Conservation (phyloP, 1,140 invertebrate genomes). For the Micrasema minimum region DNA sequence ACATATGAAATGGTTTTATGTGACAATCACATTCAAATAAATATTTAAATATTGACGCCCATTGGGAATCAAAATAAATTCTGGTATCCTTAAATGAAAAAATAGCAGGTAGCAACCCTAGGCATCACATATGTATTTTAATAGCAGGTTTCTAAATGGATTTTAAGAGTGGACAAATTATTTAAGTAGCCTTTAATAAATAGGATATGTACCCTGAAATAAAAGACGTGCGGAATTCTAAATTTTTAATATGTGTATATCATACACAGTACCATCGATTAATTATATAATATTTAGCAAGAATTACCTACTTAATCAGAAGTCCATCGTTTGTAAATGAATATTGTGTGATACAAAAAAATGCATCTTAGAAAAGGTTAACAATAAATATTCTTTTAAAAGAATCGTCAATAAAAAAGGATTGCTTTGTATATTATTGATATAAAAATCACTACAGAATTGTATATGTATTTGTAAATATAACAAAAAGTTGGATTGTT, state of each 20-base stretch:
- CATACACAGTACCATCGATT: conserved; percentile 53
- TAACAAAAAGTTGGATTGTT: conserved; percentile 28
- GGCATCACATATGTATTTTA: too few species aligned
- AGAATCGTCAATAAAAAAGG: conserved; percentile 10
- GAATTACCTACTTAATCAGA: conserved; percentile 50
- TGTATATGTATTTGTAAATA: conserved; percentile 16
- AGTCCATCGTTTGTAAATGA: conserved; percentile 29
- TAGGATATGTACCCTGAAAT: too few species aligned
- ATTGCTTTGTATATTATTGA: conserved; percentile 17
- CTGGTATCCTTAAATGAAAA: too few species aligned
- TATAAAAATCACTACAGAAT: conserved; percentile 24
- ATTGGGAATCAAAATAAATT: too few species aligned
- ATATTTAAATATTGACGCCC: too few species aligned
- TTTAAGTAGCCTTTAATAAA: too few species aligned
- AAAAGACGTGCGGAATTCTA: conserved; percentile 46
- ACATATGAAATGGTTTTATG: too few species aligned
- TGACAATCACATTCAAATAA: too few species aligned
- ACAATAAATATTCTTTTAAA: conserved; percentile 19
- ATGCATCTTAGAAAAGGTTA: conserved; percentile 18
- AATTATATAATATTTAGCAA: conserved; percentile 51
- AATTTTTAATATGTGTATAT: conserved; percentile 52
- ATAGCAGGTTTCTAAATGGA: too few species aligned
- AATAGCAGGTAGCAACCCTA: too few species aligned
- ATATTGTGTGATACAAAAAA: conserved; percentile 23
- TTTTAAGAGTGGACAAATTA: too few species aligned